Conservation (phyloP, 2,888 invertebrate genomes). For the Bembecia ichneumoniformis region DNA sequence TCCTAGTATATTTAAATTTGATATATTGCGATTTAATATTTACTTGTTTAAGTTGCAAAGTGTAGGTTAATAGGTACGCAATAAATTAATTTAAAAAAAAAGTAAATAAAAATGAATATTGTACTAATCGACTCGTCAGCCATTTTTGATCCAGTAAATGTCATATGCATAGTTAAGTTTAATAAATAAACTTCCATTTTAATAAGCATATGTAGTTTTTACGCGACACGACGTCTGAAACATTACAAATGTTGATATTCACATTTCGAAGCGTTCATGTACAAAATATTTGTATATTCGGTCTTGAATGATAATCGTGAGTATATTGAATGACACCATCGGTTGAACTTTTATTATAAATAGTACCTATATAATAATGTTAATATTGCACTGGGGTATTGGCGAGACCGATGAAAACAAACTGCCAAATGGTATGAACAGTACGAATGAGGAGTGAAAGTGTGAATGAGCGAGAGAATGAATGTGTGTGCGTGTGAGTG, state of each 20-base stretch:
- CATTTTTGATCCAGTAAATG: constrained; percentile 66
- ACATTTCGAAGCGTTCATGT: constrained; percentile 38
- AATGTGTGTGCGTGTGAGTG: constrained; percentile 13
- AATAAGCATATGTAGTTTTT: constrained; percentile 61
- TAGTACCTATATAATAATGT: constrained; percentile 35
- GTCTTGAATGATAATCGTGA: not conserved
- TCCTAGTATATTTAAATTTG: constrained; percentile 23
- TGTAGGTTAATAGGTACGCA: constrained; percentile 48
- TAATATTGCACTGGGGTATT: constrained; percentile 36
- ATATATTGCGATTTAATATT: constrained; percentile 29
- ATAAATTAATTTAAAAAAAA: constrained; percentile 33
- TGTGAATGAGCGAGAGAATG: constrained; percentile 18
- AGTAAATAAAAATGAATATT: constrained; percentile 29
- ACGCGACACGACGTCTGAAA: constrained; percentile 54
- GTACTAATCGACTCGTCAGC: constrained; percentile 55
- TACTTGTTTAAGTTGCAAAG: constrained; percentile 48
- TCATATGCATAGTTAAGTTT: constrained; percentile 47
- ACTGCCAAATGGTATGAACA: constrained; percentile 62
- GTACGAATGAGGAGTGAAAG: constrained; percentile 17
- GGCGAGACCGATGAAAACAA: constrained; percentile 40
- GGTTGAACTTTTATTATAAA: constrained; percentile 25
- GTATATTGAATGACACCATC: constrained; percentile 14
- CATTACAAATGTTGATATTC: constrained; percentile 51
- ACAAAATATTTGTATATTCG: constrained; percentile 6
- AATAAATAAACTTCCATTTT: constrained; percentile 69